Base-by-base conservation (phyloP, 2,113 vertebrate species). In the Leptodactylus fuscus region DNA sequence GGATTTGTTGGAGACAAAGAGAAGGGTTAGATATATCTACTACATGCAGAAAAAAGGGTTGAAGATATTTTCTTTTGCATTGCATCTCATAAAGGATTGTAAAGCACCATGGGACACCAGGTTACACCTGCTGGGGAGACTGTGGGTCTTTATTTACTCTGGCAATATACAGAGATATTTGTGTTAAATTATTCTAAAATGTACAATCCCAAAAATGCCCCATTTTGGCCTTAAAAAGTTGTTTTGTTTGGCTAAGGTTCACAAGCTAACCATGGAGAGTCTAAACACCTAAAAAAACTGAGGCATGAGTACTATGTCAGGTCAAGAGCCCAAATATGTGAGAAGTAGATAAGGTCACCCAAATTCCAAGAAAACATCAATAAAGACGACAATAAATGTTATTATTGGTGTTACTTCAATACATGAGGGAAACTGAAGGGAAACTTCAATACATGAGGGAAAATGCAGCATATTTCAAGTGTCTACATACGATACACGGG, bases 191-290 rank as follows among this genome's bases (percentile, higher is more conserved):
- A 48, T 60, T 48, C 41, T 48, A 29, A n/a, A 20, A 58, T 65
- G 38, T 29, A 38, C 55, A 60, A 65, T 60, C 7, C 55, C 24
- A 32, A 46, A 46, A 20, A 79, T 62, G 34, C 32, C 24, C 34
- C 22, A 44, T 18, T 44, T 44, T 27, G 7, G n/a, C 29, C 24
- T 81, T 27, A 44, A 55, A 38, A 81, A 81, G 20, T 62, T 81
- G 20, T 81, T 67, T 81, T 44, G 6, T 4, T 81, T 81, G 58
- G 79, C 38, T 32, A 32, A 60, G 5, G 36, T 46, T 80, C 77
- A 55, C 11, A 41, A 16, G n/a, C n/a, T 15, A 38, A 62, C 55
- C 55, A 80, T 20, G 77, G 53, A 27, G 55, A 24, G 58, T n/a
- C 79, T 49, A 12, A 67, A 81, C n/a, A 18, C 60, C 38, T 32